These are phyloP conservation scores for Coreoperca whiteheadi DNA, from an alignment of 2,113 vertebrate species.

Conservation along the genomic window DNA sequence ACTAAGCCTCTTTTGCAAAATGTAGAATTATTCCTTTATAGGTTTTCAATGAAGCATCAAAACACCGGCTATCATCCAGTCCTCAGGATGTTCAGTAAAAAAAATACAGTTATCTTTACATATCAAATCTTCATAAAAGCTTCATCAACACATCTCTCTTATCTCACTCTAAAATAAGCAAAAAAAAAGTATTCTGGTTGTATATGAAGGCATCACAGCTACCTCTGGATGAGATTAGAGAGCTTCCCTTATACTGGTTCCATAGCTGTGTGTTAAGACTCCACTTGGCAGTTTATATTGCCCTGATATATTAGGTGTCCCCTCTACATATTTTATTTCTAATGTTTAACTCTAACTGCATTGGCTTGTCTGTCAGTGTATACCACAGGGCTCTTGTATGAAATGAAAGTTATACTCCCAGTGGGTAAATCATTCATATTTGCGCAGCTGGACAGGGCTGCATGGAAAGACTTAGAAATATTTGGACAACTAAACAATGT, in stretches of 20 bases:
- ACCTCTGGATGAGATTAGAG: slow-evolving; percentile 62
- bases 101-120: slow-evolving; percentile 12
- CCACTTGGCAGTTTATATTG: slow-evolving; percentile 37
- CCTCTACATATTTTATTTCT: slow-evolving; percentile 59
- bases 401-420: slow-evolving; percentile 76
- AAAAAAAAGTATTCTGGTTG: slow-evolving; percentile 21
- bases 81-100: slow-evolving; percentile 5
- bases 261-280: slow-evolving; percentile 47
- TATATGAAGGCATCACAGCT: slow-evolving; percentile 26
- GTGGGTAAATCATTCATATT: slow-evolving; percentile 75
- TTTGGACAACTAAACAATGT: slow-evolving; percentile 79
- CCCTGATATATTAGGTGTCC: slow-evolving; percentile 58
- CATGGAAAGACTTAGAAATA: slow-evolving; percentile 56
- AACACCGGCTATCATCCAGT: not conserved
- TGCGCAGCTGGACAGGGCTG: slow-evolving; percentile 73
- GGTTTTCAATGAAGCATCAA: slow-evolving; percentile 4
- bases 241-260: slow-evolving; percentile 40
- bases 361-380: slow-evolving; percentile 43
- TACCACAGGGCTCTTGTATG: slow-evolving; percentile 53
- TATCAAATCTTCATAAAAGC: slow-evolving; percentile 21
- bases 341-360: slow-evolving; percentile 61
- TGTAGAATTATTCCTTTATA: not conserved
- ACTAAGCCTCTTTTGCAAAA: not conserved
- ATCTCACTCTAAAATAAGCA: slow-evolving; percentile 47
- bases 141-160: slow-evolving; percentile 44